Conservation (phyloP, 1,140 invertebrate genomes). For the Epicauta chinensis region DNA sequence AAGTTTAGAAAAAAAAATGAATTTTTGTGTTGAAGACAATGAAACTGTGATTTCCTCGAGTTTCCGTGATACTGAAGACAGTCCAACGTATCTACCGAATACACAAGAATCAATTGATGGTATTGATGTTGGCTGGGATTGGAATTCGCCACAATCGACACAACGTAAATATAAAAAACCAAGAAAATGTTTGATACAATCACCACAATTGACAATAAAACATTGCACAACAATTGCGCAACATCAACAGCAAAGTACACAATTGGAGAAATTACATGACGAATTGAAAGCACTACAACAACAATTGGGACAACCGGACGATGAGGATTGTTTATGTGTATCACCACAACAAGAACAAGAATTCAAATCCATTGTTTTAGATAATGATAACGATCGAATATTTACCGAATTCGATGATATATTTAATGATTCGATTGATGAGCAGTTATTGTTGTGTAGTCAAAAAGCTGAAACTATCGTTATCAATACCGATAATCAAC, state of each 20-base stretch:
- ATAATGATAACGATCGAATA: not conserved
- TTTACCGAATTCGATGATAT: conserved; percentile 22
- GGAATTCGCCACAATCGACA: conserved; percentile 37
- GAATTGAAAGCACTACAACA: conserved; percentile 33
- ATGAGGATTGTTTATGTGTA: conserved; percentile 27
- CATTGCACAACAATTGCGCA: conserved; percentile 15
- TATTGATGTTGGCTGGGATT: conserved; percentile 39
- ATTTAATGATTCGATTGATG: conserved; percentile 37
- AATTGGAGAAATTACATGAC: conserved; percentile 35
- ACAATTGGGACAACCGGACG: conserved; percentile 30
- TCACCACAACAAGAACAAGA: conserved; percentile 29
- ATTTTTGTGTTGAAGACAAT: too few species aligned
- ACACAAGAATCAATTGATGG: conserved; percentile 35
- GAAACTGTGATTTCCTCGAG: too few species aligned
- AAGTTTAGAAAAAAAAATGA: too few species aligned
- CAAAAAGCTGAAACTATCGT: conserved; percentile 31
- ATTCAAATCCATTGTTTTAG: conserved; percentile 15
- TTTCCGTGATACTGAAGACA: not conserved
- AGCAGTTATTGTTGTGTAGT: conserved; percentile 33
- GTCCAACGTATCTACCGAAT: conserved; percentile 17
- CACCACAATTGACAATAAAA: conserved; percentile 31
- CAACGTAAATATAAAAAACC: conserved; percentile 24
- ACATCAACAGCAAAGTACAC: conserved; percentile 25
- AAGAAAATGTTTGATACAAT: conserved; percentile 20
- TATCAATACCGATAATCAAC: conserved; percentile 8